A percentile compares a stretch with the other conserved stretches of the same genome.
phyloP scores from a whole-genome alignment of 2,797 vertebrate species.

The Cirrhinus mrigala region DNA sequence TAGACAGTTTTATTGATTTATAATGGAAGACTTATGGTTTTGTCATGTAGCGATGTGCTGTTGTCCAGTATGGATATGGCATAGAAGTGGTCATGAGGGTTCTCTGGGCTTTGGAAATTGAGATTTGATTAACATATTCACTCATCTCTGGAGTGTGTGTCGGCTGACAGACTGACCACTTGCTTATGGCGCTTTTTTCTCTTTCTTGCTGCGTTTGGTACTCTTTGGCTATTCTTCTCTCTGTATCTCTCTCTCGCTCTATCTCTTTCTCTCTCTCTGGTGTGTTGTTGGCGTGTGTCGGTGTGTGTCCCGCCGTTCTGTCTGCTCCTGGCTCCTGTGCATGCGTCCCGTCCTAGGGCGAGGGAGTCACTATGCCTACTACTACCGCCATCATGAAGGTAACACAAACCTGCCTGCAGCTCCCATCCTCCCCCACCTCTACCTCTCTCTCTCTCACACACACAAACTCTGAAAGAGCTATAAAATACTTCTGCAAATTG shows the following conservation, averaged over 20 bases:
- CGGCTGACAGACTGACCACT: conserved; percentile 32
- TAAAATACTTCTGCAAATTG: conserved; percentile 13
- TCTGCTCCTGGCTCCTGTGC: conserved; percentile 88
- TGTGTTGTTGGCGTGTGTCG: conserved; percentile 58
- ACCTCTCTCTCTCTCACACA: neutral
- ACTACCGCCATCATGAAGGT: conserved; percentile 94
- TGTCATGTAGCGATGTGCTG: neutral
- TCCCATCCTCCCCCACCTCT: conserved; percentile 3
- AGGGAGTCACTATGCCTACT: conserved; percentile 98
- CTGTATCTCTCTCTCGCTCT: conserved; percentile 9
- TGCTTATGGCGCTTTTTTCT: conserved; percentile 55
- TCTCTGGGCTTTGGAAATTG: neutral
- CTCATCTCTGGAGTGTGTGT: conserved; percentile 31
- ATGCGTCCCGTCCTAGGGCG: conserved; percentile 90
- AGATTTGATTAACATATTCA: conserved; percentile 18
- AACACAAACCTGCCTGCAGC: conserved; percentile 69
- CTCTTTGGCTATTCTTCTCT: conserved; percentile 63
- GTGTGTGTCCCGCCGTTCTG: conserved; percentile 77
- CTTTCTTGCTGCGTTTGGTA: conserved; percentile 74
- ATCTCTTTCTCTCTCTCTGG: conserved; percentile 75
- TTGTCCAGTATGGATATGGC: neutral
- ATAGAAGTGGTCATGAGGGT: neutral
- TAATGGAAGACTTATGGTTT: neutral
- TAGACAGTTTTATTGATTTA: neutral
- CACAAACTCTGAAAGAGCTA: neutral